These are phyloP conservation scores for Hyppa rectilinea DNA, from an alignment of 2,888 invertebrate genomes.

Conservation along the genomic window DNA sequence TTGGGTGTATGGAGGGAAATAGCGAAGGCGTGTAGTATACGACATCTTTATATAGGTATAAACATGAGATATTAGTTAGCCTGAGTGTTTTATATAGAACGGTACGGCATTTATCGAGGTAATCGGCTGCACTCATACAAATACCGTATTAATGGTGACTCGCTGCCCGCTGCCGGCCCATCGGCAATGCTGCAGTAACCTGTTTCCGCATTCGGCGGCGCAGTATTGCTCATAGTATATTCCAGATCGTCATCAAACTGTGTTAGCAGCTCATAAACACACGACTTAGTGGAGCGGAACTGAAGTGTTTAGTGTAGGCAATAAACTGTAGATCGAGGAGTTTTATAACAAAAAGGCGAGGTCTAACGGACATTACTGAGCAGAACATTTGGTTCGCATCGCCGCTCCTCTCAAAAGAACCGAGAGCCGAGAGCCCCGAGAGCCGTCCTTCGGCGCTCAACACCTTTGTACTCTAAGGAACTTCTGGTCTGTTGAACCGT, in stretches of 20 bases:
- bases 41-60: slow-evolving; percentile 2
- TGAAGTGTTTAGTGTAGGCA: slow-evolving; percentile 60
- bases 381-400: slow-evolving; percentile 67
- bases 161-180: slow-evolving; percentile 6
- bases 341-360: slow-evolving; percentile 62
- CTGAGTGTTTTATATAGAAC: background rate
- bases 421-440: slow-evolving; percentile 50
- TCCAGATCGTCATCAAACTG: slow-evolving; percentile 50
- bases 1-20: slow-evolving; percentile 24
- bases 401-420: slow-evolving; percentile 66
- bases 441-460: slow-evolving; percentile 64
- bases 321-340: slow-evolving; percentile 58
- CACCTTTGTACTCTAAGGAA: slow-evolving; percentile 78
- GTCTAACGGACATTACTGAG: slow-evolving; percentile 59
- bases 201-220: slow-evolving; percentile 46
- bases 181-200: slow-evolving; percentile 44
- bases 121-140: slow-evolving; percentile 30
- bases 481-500: slow-evolving; percentile 78
- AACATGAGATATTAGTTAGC: background rate
- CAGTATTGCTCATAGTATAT: slow-evolving; percentile 52
- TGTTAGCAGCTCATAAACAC: slow-evolving; percentile 61
- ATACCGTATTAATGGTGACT: slow-evolving; percentile 37
- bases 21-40: background rate
- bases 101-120: background rate
- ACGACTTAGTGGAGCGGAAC: slow-evolving; percentile 54